phyloP scores from a whole-genome alignment of 2,888 invertebrate species.

The Branchellion lobata region DNA sequence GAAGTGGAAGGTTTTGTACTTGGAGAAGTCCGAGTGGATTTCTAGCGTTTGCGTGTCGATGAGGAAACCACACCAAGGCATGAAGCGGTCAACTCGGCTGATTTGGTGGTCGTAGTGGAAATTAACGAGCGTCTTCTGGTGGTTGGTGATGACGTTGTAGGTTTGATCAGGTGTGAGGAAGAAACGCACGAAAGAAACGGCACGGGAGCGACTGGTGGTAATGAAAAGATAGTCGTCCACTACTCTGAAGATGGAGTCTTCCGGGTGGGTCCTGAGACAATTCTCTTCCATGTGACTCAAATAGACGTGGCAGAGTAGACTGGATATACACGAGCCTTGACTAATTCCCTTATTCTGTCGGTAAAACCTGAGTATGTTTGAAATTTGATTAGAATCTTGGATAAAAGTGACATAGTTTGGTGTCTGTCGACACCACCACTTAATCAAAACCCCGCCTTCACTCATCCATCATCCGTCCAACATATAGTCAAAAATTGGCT shows the following conservation, averaged over 20 bases:
- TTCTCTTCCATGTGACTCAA: neutral
- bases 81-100: neutral
- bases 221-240: conserved; percentile 9
- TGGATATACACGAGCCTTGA: neutral
- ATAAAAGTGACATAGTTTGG: too few species aligned
- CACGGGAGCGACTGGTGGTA: neutral
- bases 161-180: neutral
- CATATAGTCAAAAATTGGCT: too few species aligned
- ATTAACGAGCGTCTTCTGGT: neutral
- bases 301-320: neutral
- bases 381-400: too few species aligned
- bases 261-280: neutral
- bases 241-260: neutral
- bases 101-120: neutral
- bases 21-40: neutral
- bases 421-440: too few species aligned
- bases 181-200: neutral
- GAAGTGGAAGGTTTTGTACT: neutral
- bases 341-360: neutral
- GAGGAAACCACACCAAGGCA: neutral
- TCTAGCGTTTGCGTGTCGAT: neutral
- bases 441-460: too few species aligned
- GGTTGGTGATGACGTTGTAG: neutral
- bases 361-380: neutral
- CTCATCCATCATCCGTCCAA: too few species aligned